Conservation (phyloP, 2,113 vertebrate genomes). For the Pelecanoides urinatrix region DNA sequence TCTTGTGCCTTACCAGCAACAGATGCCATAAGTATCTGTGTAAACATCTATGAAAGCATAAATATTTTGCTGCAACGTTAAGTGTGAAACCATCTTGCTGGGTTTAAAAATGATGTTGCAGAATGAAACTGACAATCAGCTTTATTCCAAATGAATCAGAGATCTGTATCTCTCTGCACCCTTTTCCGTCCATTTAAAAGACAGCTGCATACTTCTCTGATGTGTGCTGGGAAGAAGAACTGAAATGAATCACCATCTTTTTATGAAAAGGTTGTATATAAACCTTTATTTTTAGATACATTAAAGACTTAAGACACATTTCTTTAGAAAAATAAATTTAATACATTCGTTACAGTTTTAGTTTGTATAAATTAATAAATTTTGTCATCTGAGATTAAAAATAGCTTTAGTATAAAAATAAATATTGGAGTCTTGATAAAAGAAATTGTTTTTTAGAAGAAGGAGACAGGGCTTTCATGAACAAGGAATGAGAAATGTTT, state of each 20-base stretch:
- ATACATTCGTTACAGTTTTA: background rate
- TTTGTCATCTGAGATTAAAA: background rate
- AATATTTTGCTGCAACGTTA: background rate
- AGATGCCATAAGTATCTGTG: background rate
- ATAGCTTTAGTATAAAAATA: background rate
- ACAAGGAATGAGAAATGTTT: background rate
- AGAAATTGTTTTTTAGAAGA: background rate
- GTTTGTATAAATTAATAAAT: slow-evolving; percentile 4
- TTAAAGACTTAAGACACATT: background rate
- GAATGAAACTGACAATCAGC: background rate
- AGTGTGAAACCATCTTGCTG: background rate
- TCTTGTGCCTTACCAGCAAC: background rate
- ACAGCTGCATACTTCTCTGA: accelerated
- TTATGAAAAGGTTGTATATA: background rate
- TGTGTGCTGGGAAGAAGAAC: background rate
- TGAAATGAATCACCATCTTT: background rate
- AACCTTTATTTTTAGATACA: background rate
- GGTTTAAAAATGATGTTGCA: background rate
- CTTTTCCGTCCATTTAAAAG: background rate
- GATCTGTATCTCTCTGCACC: background rate
- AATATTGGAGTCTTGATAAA: background rate
- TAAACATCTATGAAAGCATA: background rate
- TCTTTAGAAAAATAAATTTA: background rate
- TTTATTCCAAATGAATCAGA: background rate
- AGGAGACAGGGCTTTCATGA: background rate